phyloP scores from a whole-genome alignment of 2,797 vertebrate genomes.

The Chelonia mydas region DNA sequence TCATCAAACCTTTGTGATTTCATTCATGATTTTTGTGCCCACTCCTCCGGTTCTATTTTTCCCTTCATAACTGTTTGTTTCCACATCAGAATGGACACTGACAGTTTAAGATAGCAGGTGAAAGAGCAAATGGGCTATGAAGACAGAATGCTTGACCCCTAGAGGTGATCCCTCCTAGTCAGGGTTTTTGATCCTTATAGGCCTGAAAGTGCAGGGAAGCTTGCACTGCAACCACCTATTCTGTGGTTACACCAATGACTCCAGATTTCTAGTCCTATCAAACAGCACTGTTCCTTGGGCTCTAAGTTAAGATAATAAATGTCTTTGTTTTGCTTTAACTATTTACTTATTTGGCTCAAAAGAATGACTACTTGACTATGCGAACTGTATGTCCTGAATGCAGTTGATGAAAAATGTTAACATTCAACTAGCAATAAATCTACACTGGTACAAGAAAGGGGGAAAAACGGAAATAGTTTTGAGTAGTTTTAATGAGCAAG shows the following conservation, averaged over 20 bases:
- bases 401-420: not conserved
- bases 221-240: fast-evolving
- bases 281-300: fast-evolving
- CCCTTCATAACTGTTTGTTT: not conserved
- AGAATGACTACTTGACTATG: not conserved
- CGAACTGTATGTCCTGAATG: not conserved
- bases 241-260: not conserved
- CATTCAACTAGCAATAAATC: not conserved
- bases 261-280: not conserved
- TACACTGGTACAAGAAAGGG: fast-evolving
- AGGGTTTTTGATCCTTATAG: not conserved
- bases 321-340: not conserved
- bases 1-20: not conserved
- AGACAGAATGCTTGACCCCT: not conserved
- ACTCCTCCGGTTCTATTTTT: not conserved
- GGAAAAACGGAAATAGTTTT: not conserved
- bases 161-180: not conserved
- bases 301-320: not conserved
- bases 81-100: not conserved
- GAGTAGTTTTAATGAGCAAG: not conserved
- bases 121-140: not conserved
- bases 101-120: not conserved
- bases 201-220: not conserved
- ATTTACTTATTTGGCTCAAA: not conserved
- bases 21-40: not conserved